These are phyloP conservation scores for Gymnorhina tibicen DNA, from an alignment of 2,113 vertebrate species.

Conservation along the genomic window DNA sequence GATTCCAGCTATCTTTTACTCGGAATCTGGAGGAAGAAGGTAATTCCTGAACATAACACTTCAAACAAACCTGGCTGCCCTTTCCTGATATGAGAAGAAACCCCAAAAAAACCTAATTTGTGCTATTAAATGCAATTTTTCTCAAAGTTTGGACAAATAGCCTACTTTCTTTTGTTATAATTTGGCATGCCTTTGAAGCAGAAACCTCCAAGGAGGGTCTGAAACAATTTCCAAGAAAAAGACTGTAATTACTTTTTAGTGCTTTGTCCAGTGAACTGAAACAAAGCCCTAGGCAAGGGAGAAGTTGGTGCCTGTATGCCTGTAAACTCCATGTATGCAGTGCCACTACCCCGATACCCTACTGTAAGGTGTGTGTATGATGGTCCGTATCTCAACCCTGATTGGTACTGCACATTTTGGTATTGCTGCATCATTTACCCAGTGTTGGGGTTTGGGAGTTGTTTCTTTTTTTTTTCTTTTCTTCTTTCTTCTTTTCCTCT, in stretches of 20 bases:
- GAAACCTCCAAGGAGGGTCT: constrained; percentile 29
- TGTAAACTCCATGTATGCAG: not conserved
- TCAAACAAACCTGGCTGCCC: not conserved
- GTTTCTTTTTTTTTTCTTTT: too few relatives aligned
- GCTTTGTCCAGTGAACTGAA: constrained; percentile 1
- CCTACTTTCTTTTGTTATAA: not conserved
- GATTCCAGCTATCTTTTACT: not conserved
- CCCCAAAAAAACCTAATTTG: not conserved
- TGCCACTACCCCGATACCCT: not conserved
- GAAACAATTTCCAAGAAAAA: constrained; percentile 33
- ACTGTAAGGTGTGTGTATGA: too few relatives aligned
- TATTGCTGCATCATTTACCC: not conserved
- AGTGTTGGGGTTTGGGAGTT: too few relatives aligned
- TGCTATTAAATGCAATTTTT: not conserved
- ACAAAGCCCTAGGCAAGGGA: not conserved
- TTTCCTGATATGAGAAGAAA: not conserved
- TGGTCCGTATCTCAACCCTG: not conserved
- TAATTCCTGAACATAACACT: not conserved
- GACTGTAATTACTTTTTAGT: constrained; percentile 9
- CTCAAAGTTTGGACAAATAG: not conserved
- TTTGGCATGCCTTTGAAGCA: not conserved
- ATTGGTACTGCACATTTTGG: not conserved
- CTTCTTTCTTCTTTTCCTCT: too few relatives aligned
- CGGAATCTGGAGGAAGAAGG: not conserved
- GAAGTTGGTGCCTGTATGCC: not conserved